Conservation (phyloP, 1,140 invertebrate species). For the Drosophila ogumai region DNA sequence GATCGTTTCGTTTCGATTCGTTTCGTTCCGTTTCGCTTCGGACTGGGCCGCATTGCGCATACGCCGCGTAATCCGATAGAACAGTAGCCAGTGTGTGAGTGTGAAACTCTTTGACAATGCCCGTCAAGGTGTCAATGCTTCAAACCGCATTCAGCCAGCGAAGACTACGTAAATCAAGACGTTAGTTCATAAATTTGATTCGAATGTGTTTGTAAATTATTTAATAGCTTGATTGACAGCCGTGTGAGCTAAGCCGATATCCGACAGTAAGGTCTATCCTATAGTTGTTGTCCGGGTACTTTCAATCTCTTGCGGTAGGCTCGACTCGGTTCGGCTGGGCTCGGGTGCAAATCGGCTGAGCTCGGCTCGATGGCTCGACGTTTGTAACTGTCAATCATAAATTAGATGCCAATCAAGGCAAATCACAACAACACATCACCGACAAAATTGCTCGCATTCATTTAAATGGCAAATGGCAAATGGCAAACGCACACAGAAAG, state of each 20-base stretch:
- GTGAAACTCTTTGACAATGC: slow-evolving; percentile 55
- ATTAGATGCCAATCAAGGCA: slow-evolving; percentile 78
- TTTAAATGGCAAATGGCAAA: slow-evolving; percentile 67
- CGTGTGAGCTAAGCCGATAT: slow-evolving; percentile 50
- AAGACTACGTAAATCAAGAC: slow-evolving; percentile 65
- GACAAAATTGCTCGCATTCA: slow-evolving; percentile 59
- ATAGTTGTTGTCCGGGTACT: slow-evolving; percentile 3
- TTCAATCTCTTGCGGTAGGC: slow-evolving; percentile 52
- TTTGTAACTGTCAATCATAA: slow-evolving; percentile 82
- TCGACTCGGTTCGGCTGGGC: not conserved
- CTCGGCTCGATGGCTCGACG: slow-evolving; percentile 27
- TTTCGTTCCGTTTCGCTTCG: not conserved
- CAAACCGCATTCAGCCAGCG: slow-evolving; percentile 66
- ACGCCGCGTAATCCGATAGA: slow-evolving; percentile 61
- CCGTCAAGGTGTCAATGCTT: slow-evolving; percentile 65
- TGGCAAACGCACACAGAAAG: slow-evolving; percentile 47
- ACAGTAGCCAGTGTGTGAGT: slow-evolving; percentile 24
- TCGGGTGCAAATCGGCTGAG: not conserved
- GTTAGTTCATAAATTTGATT: slow-evolving; percentile 56
- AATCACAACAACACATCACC: slow-evolving; percentile 60
- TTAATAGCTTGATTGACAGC: slow-evolving; percentile 57
- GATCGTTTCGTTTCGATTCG: slow-evolving; percentile 5
- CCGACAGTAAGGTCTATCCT: slow-evolving; percentile 38
- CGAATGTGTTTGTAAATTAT: slow-evolving; percentile 41
- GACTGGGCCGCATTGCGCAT: slow-evolving; percentile 54